These are phyloP conservation scores for Pollenia amentaria DNA, from an alignment of 2,888 invertebrate species.

Conservation along the genomic window DNA sequence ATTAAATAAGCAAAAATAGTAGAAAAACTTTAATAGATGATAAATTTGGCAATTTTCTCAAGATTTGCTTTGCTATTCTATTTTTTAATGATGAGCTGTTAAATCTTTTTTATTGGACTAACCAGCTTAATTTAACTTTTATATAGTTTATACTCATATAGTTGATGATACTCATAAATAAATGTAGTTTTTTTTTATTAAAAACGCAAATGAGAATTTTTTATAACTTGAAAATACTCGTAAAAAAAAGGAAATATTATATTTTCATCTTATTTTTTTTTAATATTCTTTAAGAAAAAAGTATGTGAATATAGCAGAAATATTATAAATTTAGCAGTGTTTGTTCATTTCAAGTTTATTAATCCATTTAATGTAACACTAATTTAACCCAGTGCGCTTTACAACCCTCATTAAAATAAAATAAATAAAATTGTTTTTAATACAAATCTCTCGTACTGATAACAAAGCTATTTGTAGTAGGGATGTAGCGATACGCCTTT, in stretches of 20 bases:
- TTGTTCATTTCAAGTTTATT: no score
- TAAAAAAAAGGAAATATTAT: background rate
- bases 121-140: background rate
- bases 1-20: background rate
- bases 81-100: conserved; percentile 17
- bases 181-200: background rate
- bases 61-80: background rate
- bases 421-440: no score
- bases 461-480: no score
- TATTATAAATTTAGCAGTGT: background rate
- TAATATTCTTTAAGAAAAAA: background rate
- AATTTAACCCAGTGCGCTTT: no score
- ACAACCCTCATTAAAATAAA: no score
- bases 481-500: no score
- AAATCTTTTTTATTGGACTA: conserved; percentile 13
- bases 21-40: conserved; percentile 2
- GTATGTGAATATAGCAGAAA: no score
- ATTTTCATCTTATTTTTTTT: background rate
- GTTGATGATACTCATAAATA: background rate
- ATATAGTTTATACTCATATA: background rate
- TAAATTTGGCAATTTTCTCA: conserved; percentile 6
- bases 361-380: no score
- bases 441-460: no score
- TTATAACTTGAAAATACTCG: background rate
- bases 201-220: conserved; percentile 14